Evolutionary conservation across 2,888 invertebrate genomes (phyloP).

Genomic region (Drosophila maculinotata): DNA sequence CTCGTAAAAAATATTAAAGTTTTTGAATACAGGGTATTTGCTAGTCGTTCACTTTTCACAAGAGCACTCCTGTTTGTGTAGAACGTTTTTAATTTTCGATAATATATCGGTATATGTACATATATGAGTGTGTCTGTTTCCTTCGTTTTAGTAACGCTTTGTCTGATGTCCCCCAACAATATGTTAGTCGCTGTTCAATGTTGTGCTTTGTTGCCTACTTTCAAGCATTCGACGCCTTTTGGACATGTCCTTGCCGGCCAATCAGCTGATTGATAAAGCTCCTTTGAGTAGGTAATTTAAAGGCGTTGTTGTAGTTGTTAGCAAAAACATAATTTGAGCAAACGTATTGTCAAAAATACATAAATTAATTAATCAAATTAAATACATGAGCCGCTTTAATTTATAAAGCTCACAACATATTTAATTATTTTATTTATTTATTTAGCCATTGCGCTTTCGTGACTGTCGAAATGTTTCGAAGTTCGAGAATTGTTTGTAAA

Average conservation of each 20-base stretch:
- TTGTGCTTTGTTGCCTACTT: conserved; percentile 27
- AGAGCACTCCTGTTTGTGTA: conserved; percentile 25
- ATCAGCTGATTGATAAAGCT: conserved; percentile 1
- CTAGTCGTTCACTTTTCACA: too few species aligned
- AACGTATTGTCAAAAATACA: too few species aligned
- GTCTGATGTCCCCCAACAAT: background rate
- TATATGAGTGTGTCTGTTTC: conserved; percentile 2
- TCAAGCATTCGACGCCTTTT: conserved; percentile 12
- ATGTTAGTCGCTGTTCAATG: background rate
- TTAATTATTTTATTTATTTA: too few species aligned
- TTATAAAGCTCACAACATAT: too few species aligned
- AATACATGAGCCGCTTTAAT: too few species aligned
- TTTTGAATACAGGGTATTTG: too few species aligned
- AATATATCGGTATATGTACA: conserved; percentile 5
- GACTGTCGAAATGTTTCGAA: background rate
- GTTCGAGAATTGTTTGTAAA: background rate
- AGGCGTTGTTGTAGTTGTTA: too few species aligned
- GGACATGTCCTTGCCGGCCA: background rate
- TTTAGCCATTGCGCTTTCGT: background rate
- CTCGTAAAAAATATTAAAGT: too few species aligned
- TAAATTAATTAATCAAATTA: too few species aligned
- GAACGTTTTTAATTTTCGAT: conserved; percentile 38
- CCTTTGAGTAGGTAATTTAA: too few species aligned
- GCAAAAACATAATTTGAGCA: too few species aligned
- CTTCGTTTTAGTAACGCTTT: background rate